Evolutionary conservation across 2,113 vertebrate genomes (phyloP).

Genomic region (Daboia siamensis): DNA sequence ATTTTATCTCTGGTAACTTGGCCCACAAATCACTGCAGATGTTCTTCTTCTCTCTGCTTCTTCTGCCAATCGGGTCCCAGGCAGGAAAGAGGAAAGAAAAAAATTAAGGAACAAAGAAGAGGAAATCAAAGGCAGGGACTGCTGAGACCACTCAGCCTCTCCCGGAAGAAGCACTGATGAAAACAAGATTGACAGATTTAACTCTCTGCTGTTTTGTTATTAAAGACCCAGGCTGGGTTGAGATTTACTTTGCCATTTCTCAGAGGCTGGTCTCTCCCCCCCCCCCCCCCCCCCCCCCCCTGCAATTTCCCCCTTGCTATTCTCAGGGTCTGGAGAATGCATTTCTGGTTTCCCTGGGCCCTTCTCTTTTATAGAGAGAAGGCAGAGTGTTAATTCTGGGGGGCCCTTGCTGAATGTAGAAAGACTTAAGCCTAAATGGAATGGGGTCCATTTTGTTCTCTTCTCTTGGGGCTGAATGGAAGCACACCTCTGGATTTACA

Average conservation of each 20-base stretch:
- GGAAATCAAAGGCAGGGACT: not conserved
- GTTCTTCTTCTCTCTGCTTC: not conserved
- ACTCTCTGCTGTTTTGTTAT: constrained; percentile 44
- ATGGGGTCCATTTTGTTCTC: not conserved
- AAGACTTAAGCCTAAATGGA: not conserved
- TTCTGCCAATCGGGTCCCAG: constrained; percentile 15
- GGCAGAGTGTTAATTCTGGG: not conserved
- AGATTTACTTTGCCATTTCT: not conserved
- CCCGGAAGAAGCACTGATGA: not conserved
- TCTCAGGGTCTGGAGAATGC: not conserved
- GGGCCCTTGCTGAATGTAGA: not conserved
- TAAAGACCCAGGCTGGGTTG: constrained; percentile 10
- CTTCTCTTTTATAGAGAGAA: not conserved
- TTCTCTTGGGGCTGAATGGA: not conserved
- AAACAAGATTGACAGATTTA: constrained; percentile 47
- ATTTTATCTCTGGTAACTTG: not conserved
- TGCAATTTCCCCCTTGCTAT: not conserved
- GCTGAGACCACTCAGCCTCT: constrained; percentile 4
- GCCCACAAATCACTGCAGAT: fast-evolving
- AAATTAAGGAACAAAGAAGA: constrained; percentile 26
- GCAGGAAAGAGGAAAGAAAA: not conserved
- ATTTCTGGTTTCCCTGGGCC: not conserved
- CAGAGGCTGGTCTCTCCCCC: not conserved
- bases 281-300: not conserved
- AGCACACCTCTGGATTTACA: not conserved